These are phyloP conservation scores for Nylanderia fulva DNA, from an alignment of 1,140 invertebrate genomes.

Conservation along the genomic window DNA sequence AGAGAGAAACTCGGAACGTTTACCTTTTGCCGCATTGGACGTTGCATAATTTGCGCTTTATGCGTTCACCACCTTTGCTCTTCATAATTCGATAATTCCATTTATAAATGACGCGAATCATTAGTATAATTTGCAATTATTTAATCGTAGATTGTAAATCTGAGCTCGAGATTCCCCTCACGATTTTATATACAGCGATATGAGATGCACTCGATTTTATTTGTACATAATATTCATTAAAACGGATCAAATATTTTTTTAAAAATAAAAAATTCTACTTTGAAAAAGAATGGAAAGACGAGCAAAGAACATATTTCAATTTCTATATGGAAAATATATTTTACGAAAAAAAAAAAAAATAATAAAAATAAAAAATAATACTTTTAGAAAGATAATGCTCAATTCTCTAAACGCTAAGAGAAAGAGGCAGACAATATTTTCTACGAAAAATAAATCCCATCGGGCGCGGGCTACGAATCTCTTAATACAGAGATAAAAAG, in stretches of 20 bases:
- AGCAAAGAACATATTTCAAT: not conserved
- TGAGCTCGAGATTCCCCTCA: not conserved
- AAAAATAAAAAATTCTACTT: no score
- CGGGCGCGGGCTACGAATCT: not conserved
- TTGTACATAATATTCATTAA: no score
- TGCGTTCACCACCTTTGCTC: slow-evolving; percentile 3
- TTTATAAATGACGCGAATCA: not conserved
- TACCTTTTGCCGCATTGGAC: slow-evolving; percentile 3
- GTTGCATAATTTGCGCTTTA: slow-evolving; percentile 31
- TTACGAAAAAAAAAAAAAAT: no score
- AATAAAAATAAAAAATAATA: no score
- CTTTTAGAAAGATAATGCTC: no score
- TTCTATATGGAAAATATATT: no score
- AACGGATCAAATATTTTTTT: no score
- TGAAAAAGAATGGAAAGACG: no score
- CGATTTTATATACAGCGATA: not conserved
- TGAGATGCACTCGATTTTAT: no score
- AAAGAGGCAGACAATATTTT: not conserved
- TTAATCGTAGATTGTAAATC: not conserved
- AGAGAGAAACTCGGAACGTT: not conserved
- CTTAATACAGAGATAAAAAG: slow-evolving; percentile 13
- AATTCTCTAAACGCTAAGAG: not conserved
- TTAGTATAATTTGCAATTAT: not conserved
- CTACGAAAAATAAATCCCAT: not conserved
- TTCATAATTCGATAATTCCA: not conserved